phyloP scores from a whole-genome alignment of 2,888 invertebrate species.

The Synanthedon formicaeformis region DNA sequence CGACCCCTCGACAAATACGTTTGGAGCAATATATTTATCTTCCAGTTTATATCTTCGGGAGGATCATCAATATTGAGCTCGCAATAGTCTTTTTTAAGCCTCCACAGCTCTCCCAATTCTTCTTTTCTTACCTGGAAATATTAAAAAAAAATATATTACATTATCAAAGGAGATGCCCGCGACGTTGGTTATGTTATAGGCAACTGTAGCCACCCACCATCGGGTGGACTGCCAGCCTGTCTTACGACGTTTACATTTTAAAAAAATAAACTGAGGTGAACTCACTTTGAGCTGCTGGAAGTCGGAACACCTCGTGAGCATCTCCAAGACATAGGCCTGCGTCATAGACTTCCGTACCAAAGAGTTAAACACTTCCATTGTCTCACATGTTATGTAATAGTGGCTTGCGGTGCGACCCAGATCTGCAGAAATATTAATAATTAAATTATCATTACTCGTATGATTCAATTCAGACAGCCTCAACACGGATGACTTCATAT shows the following conservation, averaged over 20 bases:
- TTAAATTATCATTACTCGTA: no score
- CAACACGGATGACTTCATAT: no score
- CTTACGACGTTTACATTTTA: not conserved
- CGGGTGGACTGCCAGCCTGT: not conserved
- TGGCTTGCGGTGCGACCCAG: conserved; percentile 97
- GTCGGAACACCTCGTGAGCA: conserved; percentile 93
- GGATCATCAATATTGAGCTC: conserved; percentile 84
- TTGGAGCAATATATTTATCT: conserved; percentile 95
- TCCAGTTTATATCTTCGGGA: conserved; percentile 90
- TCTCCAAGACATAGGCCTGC: conserved; percentile 86
- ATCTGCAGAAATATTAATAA: conserved; percentile 57
- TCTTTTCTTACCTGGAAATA: conserved; percentile 88
- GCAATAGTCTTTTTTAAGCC: conserved; percentile 78
- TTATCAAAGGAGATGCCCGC: no score
- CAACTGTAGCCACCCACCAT: no score
- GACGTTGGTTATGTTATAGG: no score
- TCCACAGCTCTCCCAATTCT: conserved; percentile 91
- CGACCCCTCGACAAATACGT: conserved; percentile 86
- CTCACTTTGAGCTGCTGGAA: conserved; percentile 93
- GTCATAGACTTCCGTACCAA: conserved; percentile 84
- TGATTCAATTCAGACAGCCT: no score
- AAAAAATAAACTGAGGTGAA: not conserved
- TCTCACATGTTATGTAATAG: conserved; percentile 96
- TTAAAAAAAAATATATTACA: no score
- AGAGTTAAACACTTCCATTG: conserved; percentile 93